Percentiles rank a stretch among this genome's conserved stretches.
Conservation (phyloP, 2,797 vertebrate genomes). For the Protonibea diacanthus region DNA sequence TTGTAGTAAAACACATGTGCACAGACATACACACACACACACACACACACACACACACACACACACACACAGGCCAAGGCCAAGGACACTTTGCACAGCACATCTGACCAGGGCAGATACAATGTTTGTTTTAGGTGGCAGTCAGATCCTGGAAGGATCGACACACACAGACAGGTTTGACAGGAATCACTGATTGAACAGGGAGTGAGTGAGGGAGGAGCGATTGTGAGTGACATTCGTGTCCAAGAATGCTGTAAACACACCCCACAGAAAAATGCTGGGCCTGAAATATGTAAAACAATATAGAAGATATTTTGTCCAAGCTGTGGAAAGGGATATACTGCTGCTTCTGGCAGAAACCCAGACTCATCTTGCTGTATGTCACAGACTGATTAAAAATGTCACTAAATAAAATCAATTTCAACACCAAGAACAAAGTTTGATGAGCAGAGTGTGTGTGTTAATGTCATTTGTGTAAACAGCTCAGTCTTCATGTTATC, state of each 20-base stretch:
- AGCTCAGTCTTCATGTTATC: neutral
- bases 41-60: neutral
- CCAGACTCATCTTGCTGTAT: neutral
- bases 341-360: neutral
- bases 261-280: neutral
- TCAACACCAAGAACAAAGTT: neutral
- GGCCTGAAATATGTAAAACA: neutral
- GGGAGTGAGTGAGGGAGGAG: neutral
- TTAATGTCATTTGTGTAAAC: neutral
- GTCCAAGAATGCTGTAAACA: neutral
- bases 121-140: neutral
- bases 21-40: neutral
- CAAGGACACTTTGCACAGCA: slow-evolving; percentile 39
- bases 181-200: neutral
- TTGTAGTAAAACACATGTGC: neutral
- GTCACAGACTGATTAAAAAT: neutral
- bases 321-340: too few species aligned
- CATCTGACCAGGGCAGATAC: slow-evolving; percentile 14
- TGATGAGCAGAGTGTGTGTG: slow-evolving; percentile 17
- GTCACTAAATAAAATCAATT: slow-evolving; percentile 2
- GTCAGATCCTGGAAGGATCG: neutral
- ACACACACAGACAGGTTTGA: neutral
- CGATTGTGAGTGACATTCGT: neutral
- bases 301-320: neutral
- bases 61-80: neutral